phyloP scores from a whole-genome alignment of 2,113 vertebrate genomes.

The Cyphomyrus discorhynchus region DNA sequence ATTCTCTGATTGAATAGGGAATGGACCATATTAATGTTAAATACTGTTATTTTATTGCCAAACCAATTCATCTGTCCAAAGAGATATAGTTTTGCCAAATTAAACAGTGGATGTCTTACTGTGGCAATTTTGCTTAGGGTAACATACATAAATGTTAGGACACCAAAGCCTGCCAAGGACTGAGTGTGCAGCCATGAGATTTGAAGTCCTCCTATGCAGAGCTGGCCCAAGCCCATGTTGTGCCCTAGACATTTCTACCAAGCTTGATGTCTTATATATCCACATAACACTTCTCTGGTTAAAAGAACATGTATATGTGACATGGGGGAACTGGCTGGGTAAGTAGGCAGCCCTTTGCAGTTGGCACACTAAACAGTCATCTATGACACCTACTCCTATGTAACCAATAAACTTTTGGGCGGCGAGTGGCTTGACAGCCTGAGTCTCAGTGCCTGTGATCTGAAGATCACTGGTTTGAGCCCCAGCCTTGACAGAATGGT shows the following conservation, averaged over 20 bases:
- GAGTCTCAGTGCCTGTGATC: too few species aligned
- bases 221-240: background rate
- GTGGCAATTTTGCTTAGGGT: background rate
- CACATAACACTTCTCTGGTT: background rate
- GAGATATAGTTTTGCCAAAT: background rate
- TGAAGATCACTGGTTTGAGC: too few species aligned
- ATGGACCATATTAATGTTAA: background rate
- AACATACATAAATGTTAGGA: background rate
- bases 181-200: background rate
- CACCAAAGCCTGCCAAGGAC: background rate
- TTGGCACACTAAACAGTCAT: background rate
- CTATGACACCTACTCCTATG: background rate
- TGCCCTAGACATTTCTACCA: background rate
- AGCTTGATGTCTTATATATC: background rate
- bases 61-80: background rate
- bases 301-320: background rate
- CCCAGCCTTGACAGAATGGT: too few species aligned
- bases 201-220: background rate
- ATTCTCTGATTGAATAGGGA: background rate
- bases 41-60: background rate
- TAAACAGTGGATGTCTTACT: background rate
- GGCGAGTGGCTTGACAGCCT: too few species aligned
- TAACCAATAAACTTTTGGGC: background rate
- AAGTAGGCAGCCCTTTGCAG: background rate
- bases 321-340: background rate